phyloP scores from a whole-genome alignment of 2,888 invertebrate species.

The Cheilosia scutellata region DNA sequence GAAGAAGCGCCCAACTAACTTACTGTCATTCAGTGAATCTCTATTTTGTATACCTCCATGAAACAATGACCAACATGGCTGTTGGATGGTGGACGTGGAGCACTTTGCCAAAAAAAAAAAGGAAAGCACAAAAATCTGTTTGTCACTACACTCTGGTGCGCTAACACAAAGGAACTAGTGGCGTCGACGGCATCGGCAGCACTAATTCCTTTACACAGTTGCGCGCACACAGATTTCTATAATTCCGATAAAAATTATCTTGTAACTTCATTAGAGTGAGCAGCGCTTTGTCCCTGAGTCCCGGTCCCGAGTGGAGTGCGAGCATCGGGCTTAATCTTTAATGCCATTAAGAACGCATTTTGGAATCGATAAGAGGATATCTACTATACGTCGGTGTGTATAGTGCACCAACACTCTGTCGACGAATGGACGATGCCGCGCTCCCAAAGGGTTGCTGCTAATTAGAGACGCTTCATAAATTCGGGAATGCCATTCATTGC shows the following conservation, averaged over 20 bases:
- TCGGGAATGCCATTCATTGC: slow-evolving; percentile 71
- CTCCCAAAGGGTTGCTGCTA: slow-evolving; percentile 70
- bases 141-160: slow-evolving; percentile 70
- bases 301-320: neutral
- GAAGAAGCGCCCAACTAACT: slow-evolving; percentile 47
- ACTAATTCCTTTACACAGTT: slow-evolving; percentile 66
- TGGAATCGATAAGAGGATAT: slow-evolving; percentile 20
- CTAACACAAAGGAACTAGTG: slow-evolving; percentile 53
- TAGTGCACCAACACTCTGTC: slow-evolving; percentile 27
- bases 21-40: slow-evolving; percentile 64
- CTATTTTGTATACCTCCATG: slow-evolving; percentile 53
- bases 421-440: slow-evolving; percentile 21
- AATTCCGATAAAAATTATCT: slow-evolving; percentile 67
- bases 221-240: slow-evolving; percentile 61
- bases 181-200: slow-evolving; percentile 14
- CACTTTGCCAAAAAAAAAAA: slow-evolving; percentile 8
- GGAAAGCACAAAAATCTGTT: slow-evolving; percentile 57
- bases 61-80: slow-evolving; percentile 57
- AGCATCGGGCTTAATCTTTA: slow-evolving; percentile 46
- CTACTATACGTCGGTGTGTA: neutral
- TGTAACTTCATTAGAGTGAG: slow-evolving; percentile 43
- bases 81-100: slow-evolving; percentile 13
- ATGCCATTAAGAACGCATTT: slow-evolving; percentile 63
- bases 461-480: slow-evolving; percentile 76
- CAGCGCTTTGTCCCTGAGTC: slow-evolving; percentile 2